These are phyloP conservation scores for Zaprionus lineosus DNA, from an alignment of 2,888 invertebrate genomes.

Conservation along the genomic window DNA sequence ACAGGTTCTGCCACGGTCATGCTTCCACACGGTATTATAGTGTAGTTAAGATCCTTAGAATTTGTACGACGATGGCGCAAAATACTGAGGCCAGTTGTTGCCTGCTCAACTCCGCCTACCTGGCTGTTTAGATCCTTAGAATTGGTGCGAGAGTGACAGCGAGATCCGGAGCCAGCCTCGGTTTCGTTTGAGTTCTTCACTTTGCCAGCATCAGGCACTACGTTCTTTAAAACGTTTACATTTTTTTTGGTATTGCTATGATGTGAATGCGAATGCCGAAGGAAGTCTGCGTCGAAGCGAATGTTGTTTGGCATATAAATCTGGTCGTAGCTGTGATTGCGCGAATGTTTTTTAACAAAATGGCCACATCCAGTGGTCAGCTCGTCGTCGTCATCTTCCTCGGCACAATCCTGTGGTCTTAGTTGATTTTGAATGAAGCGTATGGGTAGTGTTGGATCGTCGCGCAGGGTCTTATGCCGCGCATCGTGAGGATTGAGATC, in stretches of 20 bases:
- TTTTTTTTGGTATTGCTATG: slow-evolving; percentile 77
- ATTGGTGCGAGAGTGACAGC: slow-evolving; percentile 84
- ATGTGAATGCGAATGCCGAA: slow-evolving; percentile 71
- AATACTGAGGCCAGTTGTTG: slow-evolving; percentile 72
- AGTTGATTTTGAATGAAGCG: slow-evolving; percentile 83
- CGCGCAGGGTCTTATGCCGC: slow-evolving; percentile 75
- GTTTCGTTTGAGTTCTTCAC: slow-evolving; percentile 82
- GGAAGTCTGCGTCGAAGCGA: slow-evolving; percentile 82
- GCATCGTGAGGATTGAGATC: slow-evolving; percentile 81
- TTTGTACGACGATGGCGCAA: slow-evolving; percentile 86
- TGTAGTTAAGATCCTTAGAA: slow-evolving; percentile 84
- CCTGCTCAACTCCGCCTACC: slow-evolving; percentile 34
- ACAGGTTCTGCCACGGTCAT: slow-evolving; percentile 1
- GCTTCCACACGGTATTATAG: slow-evolving; percentile 40
- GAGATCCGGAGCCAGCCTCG: slow-evolving; percentile 62
- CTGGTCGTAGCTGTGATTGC: slow-evolving; percentile 83
- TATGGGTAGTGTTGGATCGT: slow-evolving; percentile 80
- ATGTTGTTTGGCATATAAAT: slow-evolving; percentile 83
- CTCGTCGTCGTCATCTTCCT: slow-evolving; percentile 81
- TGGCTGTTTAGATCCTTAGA: slow-evolving; percentile 83
- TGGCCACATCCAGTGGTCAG: slow-evolving; percentile 81
- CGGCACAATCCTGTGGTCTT: slow-evolving; percentile 70
- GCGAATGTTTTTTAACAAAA: slow-evolving; percentile 82
- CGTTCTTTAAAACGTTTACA: slow-evolving; percentile 81
- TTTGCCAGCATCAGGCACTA: slow-evolving; percentile 71